Evolutionary conservation across 2,797 vertebrate species (phyloP).

Genomic region (Gorsachius magnificus): DNA sequence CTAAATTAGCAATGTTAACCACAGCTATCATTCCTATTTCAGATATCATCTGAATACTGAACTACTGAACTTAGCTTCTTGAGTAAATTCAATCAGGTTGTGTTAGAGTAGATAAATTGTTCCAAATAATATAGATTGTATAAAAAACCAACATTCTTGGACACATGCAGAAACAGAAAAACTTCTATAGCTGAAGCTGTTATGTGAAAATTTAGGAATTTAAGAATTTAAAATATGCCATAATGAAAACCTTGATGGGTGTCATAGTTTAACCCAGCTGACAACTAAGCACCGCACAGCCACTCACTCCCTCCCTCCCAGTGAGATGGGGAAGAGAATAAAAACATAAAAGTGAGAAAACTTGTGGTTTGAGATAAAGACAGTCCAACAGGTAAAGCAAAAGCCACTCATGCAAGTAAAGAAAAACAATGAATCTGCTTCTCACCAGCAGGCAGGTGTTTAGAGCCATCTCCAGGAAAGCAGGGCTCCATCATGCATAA

Average conservation of each 20-base stretch:
- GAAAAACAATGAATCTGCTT: neutral
- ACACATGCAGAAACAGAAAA: neutral
- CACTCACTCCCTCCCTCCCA: accelerated
- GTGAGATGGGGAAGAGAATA: neutral
- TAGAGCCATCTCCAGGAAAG: neutral
- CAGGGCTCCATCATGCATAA: neutral
- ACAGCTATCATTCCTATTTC: neutral
- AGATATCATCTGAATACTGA: neutral
- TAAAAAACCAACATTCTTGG: neutral
- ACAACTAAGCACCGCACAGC: neutral
- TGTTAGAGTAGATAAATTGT: neutral
- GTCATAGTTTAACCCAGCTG: neutral
- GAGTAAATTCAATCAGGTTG: neutral
- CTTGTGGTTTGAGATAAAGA: neutral
- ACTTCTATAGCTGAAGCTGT: neutral
- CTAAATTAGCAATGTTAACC: neutral
- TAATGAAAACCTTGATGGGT: neutral
- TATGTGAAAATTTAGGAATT: neutral
- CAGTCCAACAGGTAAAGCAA: neutral
- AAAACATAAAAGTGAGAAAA: neutral
- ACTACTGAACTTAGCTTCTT: neutral
- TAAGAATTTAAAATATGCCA: neutral
- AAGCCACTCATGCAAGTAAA: accelerated
- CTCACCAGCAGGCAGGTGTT: neutral
- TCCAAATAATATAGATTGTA: neutral